Conservation (phyloP, 37 sponge, comb jelly and placozoan species). For the Spongia lamella region DNA sequence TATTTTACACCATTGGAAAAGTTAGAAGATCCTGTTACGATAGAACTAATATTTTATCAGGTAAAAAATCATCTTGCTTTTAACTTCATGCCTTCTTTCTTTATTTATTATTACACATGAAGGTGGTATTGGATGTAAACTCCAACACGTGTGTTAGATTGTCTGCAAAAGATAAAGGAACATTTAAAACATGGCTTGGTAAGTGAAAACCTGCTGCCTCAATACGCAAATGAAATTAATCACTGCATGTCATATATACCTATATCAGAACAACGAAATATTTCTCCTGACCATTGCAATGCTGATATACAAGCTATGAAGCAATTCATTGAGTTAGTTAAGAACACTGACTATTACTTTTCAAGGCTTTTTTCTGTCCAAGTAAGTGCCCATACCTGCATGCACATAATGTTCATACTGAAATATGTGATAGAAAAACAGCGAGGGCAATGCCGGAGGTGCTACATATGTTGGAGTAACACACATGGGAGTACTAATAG, state of each 20-base stretch:
- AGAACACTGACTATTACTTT: slow-evolving; percentile 23
- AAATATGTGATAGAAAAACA: no score
- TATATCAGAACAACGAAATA: neutral
- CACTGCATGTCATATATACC: neutral
- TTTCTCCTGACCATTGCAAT: neutral
- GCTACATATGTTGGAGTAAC: slow-evolving; percentile 36
- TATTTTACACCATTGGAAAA: slow-evolving; percentile 34
- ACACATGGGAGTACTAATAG: slow-evolving; percentile 24
- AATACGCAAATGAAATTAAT: slow-evolving; percentile 3
- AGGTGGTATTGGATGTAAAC: slow-evolving; percentile 29
- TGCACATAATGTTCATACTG: no score
- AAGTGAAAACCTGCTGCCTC: neutral
- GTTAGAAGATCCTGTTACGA: neutral
- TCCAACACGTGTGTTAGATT: slow-evolving; percentile 25
- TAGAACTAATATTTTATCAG: slow-evolving; percentile 17
- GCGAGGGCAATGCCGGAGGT: no score
- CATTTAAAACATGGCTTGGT: slow-evolving; percentile 20
- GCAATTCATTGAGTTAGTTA: slow-evolving; percentile 18
- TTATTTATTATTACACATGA: neutral
- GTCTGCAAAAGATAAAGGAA: slow-evolving; percentile 9
- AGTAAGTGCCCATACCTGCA: neutral
- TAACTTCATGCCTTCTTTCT: neutral
- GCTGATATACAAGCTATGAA: slow-evolving; percentile 17
- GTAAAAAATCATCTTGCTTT: neutral
- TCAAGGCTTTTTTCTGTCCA: slow-evolving; percentile 26